Evolutionary conservation across 2,888 invertebrate species (phyloP), one percentile per base, ranked within the genome.

Genomic region (Trisateles emortualis): DNA sequence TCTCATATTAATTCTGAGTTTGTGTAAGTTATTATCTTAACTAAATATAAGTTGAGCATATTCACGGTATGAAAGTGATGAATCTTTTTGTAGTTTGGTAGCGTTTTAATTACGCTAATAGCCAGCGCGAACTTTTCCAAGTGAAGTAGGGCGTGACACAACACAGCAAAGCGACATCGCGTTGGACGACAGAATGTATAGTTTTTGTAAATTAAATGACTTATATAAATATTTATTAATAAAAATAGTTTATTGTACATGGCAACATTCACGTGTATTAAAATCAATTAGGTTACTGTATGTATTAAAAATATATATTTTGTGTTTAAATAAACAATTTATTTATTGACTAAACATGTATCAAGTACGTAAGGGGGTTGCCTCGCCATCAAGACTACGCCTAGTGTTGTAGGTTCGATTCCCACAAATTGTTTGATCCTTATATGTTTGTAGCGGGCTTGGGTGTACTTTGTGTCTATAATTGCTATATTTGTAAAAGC

Each of bases 101-200:
- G 85, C 79, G 87, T 88, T 91, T 91, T 91, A 91, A 92, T 92
- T 90, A 89, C 84, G 89, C 88, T 91, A 91, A 91, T 90, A 91
- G 92, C 89, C 66, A 59, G 78, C 77, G 82, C 82, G 78, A 85
- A 84, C 81, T 86, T 84, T 79, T 79, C 70, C 76, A 71, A 75
- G 87, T 76, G 81, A 90, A 91, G 83, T 91, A 86, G 90, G 88
- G 83, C 91, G 84, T 82, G 79, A 84, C 77, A 78, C 74, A 79
- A 78, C 78, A 76, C 79, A 78, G 78, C 78, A 82, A 81, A 82
- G 79, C 77, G 73, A 76, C 86, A 81, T 79, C 74, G 75, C 72
- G 77, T 83, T 78, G 74, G 79, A 74, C 69, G 62, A 63, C 54
- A 57, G 55, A 48, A 56, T 52, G 39, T 13, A 8, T 46, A 44